phyloP scores from a whole-genome alignment of 2,797 vertebrate genomes.

The Falco rusticolus region DNA sequence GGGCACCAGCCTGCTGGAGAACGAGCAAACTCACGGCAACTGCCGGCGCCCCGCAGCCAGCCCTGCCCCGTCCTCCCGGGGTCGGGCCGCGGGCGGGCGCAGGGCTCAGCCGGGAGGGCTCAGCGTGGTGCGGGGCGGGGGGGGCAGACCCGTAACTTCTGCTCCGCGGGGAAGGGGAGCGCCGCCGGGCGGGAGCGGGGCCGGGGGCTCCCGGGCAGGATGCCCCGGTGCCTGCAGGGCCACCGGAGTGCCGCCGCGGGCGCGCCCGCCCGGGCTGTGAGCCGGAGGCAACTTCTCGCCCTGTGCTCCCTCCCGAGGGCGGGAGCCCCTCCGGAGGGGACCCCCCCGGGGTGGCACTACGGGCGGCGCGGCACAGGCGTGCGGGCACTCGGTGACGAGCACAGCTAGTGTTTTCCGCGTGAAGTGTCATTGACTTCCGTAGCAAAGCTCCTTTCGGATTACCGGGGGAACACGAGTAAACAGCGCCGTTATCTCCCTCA shows the following conservation, averaged over 20 bases:
- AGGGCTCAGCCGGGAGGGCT: background rate
- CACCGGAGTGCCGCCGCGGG: background rate
- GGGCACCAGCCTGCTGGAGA: background rate
- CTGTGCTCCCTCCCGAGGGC: background rate
- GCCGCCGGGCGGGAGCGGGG: background rate
- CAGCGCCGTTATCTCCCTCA: background rate
- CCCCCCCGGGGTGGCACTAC: background rate
- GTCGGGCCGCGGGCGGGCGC: background rate
- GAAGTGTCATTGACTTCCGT: background rate
- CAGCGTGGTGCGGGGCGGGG: background rate
- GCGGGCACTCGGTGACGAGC: background rate
- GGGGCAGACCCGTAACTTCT: background rate
- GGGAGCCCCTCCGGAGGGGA: background rate
- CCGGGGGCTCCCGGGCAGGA: background rate
- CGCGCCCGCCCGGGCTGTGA: background rate
- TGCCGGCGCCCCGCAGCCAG: background rate
- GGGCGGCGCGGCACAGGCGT: background rate
- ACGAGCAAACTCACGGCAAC: slow-evolving; percentile 19
- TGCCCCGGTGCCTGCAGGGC: background rate
- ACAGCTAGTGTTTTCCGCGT: background rate
- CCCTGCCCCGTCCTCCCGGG: background rate
- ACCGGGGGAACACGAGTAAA: background rate
- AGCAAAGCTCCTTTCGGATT: slow-evolving; percentile 24
- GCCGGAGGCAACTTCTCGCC: background rate
- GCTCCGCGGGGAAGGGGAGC: background rate